A percentile compares a stretch with the other conserved stretches of the same genome.
Conservation (phyloP, 2,797 vertebrate genomes). For the Sardinella longiceps region DNA sequence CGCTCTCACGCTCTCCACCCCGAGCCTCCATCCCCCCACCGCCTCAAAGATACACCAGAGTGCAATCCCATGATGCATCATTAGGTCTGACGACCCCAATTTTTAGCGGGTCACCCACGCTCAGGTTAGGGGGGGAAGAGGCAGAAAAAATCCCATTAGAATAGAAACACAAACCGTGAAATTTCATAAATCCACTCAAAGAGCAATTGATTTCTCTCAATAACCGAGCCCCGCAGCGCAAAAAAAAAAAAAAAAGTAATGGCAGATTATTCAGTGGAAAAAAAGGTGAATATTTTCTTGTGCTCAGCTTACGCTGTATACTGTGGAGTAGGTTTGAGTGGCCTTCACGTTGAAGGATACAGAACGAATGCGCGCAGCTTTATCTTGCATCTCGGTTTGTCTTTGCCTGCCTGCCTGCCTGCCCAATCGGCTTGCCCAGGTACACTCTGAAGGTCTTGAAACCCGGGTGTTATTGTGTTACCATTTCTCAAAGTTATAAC, state of each 20-base stretch:
- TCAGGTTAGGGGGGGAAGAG: not conserved
- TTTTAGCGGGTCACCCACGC: conserved; percentile 21
- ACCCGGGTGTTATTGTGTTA: not conserved
- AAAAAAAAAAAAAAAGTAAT: no score
- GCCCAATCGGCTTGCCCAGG: not conserved
- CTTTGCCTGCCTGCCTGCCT: conserved; percentile 42
- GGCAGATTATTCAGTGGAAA: not conserved
- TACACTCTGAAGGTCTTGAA: not conserved
- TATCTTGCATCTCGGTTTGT: no score
- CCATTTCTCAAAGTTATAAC: not conserved
- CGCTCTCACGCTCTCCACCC: not conserved
- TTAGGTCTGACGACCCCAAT: conserved; percentile 25
- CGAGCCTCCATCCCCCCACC: not conserved
- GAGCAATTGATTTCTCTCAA: conserved; percentile 22
- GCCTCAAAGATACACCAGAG: conserved; percentile 1
- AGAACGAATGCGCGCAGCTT: not conserved
- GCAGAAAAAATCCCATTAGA: not conserved
- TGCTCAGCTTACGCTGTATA: not conserved
- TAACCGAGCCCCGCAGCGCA: not conserved
- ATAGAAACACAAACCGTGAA: conserved; percentile 53
- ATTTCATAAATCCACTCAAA: conserved; percentile 62
- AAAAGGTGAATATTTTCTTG: not conserved
- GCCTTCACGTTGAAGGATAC: conserved; percentile 1
- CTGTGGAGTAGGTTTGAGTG: not conserved
- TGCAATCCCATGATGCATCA: conserved; percentile 26